Conservation (phyloP, 2,797 vertebrate species). For the Manis crassicaudata region DNA sequence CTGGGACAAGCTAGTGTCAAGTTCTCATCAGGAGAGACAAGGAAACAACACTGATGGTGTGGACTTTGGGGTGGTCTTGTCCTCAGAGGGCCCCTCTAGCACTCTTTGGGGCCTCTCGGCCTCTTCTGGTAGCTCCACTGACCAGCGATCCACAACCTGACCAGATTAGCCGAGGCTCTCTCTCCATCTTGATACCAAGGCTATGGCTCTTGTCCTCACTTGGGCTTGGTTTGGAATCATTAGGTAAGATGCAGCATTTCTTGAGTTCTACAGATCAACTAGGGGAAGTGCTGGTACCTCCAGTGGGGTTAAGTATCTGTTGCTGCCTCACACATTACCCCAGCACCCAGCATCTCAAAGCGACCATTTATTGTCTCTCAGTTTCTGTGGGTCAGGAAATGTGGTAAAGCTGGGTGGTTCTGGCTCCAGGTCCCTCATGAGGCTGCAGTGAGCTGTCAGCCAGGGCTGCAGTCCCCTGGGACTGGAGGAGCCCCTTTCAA, state of each 20-base stretch:
- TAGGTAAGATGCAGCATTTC: not conserved
- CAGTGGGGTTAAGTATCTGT: not conserved
- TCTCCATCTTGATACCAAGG: not conserved
- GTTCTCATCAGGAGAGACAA: not conserved
- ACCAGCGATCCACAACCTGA: not conserved
- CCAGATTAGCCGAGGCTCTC: not conserved
- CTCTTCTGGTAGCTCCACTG: not conserved
- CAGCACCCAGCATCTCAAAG: slow-evolving; percentile 1
- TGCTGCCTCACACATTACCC: not conserved
- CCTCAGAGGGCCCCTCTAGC: not conserved
- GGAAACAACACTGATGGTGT: not conserved
- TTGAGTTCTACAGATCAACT: not conserved
- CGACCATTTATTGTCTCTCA: not conserved
- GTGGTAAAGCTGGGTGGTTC: not conserved
- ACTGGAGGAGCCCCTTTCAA: not conserved
- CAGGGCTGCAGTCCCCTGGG: not conserved
- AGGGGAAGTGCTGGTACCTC: not conserved
- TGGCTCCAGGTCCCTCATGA: not conserved
- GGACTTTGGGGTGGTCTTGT: not conserved
- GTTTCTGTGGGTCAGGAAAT: not conserved
- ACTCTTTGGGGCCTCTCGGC: not conserved
- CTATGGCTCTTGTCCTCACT: not conserved
- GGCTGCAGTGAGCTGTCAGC: not conserved
- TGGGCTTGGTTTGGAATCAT: not conserved
- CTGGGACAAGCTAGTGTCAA: not conserved